Conservation (phyloP, 2,113 vertebrate genomes). For the Meleagris gallopavo region DNA sequence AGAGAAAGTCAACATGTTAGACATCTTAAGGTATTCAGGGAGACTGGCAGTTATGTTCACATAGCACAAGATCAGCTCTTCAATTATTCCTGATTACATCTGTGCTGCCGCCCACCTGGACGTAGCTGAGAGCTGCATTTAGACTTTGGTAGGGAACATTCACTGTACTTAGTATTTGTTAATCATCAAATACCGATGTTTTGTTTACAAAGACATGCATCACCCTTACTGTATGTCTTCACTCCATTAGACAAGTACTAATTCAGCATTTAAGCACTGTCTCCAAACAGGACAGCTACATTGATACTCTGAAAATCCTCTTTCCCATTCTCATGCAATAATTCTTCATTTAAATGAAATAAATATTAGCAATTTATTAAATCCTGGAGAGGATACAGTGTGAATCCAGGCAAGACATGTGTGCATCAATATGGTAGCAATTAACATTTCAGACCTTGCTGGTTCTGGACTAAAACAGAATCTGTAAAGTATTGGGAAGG, state of each 20-base stretch:
- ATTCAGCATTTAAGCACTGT: constrained; percentile 20
- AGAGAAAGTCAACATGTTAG: constrained; percentile 29
- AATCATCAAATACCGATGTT: constrained; percentile 5
- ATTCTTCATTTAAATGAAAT: constrained; percentile 32
- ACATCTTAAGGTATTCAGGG: not conserved
- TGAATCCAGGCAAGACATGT: not conserved
- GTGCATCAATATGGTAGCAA: not conserved
- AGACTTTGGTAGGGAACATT: constrained; percentile 12
- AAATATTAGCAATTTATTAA: constrained; percentile 27
- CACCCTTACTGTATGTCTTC: not conserved
- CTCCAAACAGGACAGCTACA: constrained; percentile 28
- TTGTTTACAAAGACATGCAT: constrained; percentile 9
- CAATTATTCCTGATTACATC: constrained; percentile 37
- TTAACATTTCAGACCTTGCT: not conserved
- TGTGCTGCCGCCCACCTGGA: constrained; percentile 29
- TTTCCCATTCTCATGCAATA: constrained; percentile 1
- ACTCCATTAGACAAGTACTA: not conserved
- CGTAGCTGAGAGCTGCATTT: constrained; percentile 23
- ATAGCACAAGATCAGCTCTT: constrained; percentile 30
- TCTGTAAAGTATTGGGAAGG: not conserved
- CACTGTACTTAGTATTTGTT: constrained; percentile 44
- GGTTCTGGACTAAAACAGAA: not conserved
- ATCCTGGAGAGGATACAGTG: constrained; percentile 2
- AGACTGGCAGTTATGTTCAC: constrained; percentile 25
- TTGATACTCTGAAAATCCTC: not conserved